Evolutionary conservation across 2,113 vertebrate genomes (phyloP), one percentile per base, ranked within the genome.

Genomic region (Lophotis ruficrista): DNA sequence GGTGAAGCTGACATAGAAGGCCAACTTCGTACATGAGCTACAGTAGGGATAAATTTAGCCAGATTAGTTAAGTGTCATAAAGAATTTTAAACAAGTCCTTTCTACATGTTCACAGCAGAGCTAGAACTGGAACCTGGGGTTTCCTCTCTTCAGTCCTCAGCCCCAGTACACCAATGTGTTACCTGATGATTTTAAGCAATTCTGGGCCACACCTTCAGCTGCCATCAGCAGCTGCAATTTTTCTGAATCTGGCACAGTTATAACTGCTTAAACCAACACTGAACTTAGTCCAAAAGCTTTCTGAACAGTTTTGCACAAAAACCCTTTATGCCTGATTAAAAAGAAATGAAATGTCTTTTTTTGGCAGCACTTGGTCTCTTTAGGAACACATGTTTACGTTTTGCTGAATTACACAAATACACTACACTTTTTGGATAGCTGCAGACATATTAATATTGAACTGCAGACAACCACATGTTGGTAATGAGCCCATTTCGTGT

Each of bases 401-500:
- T 97, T 88, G 84, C 89, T 95, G 81, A 97, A 96, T 96, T 97
- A 95, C 70, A 93, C 72, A 91, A 25, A 23, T 90, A 93, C 25
- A 38, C 64, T 68, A 24, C 2, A 35, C 66, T 90, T 97, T 96
- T 83, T 91, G 50, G 72, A 95, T 75, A 91, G 91, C 71, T 95
- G 91, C 89, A 96, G 96, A 96, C 87, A 72, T 90, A 97, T 97
- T 97, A 96, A 96, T 94, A 93, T 84, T 95, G 95, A 98, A 92
- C 89, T 94, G 70, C 78, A 97, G 96, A 95, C 94, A 97, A 96
- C 93, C 97, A 97, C 96, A 94, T 97, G 95, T 97, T 98, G 98
- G 95, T 98, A 98, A 98, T 96, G 96, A 98, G 94, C 96, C 95
- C 94, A 28, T 97, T 98, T 97, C 91, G 77, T 98, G 97, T 73